Evolutionary conservation across 1,140 invertebrate species (phyloP).

Genomic region (Argopecten irradians): DNA sequence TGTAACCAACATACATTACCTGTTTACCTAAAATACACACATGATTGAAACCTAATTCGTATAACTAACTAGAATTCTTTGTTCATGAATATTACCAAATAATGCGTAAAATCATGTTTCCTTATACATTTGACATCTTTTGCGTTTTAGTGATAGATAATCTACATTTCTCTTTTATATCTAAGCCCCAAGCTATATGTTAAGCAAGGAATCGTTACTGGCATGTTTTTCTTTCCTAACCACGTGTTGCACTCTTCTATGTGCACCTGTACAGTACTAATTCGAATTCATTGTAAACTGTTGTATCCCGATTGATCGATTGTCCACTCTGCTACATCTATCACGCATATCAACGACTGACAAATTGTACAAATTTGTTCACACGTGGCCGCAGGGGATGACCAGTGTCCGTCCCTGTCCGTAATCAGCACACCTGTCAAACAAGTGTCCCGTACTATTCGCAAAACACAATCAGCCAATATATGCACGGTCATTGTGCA

Average conservation of each 20-base stretch:
- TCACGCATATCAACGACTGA: not conserved
- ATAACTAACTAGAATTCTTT: no score
- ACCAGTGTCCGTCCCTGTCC: not conserved
- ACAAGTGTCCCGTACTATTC: not conserved
- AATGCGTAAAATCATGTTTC: no score
- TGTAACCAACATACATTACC: no score
- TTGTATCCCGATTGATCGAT: conserved; percentile 17
- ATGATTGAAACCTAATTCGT: no score
- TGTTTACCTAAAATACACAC: no score
- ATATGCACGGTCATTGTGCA: conserved; percentile 1
- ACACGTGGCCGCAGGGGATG: conserved; percentile 3
- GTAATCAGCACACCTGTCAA: conserved; percentile 20
- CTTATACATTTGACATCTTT: no score
- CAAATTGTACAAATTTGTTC: conserved; percentile 23
- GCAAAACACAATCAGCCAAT: not conserved
- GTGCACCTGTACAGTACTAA: not conserved
- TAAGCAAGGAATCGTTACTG: not conserved
- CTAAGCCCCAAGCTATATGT: not conserved
- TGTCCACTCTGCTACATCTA: not conserved
- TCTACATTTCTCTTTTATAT: not conserved
- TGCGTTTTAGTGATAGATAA: not conserved
- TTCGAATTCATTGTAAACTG: not conserved
- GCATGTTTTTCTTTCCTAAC: not conserved
- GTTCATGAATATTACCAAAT: no score
- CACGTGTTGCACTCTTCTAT: not conserved